Evolutionary conservation across 2,797 vertebrate species (phyloP).

Genomic region (Chelonia mydas): DNA sequence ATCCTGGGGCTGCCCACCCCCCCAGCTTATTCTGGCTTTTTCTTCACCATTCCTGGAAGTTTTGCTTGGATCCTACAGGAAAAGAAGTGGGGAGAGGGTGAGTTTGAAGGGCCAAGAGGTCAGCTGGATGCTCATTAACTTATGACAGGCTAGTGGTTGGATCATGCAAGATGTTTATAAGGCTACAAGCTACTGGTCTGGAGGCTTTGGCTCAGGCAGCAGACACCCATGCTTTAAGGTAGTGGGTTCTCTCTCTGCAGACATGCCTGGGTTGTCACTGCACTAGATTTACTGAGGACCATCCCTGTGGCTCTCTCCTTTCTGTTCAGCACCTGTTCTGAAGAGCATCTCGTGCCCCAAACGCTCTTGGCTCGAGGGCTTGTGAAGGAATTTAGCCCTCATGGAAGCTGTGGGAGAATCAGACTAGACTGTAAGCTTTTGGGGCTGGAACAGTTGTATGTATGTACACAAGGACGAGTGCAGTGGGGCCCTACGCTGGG

Average conservation of each 20-base stretch:
- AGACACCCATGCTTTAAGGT: neutral
- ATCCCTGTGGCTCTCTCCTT: neutral
- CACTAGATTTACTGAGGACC: neutral
- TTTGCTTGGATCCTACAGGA: constrained; percentile 90
- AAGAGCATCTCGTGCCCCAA: neutral
- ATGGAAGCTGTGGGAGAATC: neutral
- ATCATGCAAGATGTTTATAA: neutral
- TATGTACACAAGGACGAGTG: neutral
- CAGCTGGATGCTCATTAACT: neutral
- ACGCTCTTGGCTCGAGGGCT: neutral
- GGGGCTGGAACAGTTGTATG: neutral
- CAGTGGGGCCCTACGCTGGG: neutral
- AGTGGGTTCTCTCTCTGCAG: neutral
- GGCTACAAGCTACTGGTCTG: too few species aligned
- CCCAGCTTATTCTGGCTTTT: constrained; percentile 87
- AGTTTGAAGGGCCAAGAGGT: neutral
- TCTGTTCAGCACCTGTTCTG: neutral
- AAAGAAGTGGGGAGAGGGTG: neutral
- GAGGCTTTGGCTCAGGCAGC: neutral
- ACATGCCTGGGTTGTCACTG: neutral
- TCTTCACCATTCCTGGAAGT: constrained; percentile 86
- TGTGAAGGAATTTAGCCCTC: neutral
- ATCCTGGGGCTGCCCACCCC: constrained; percentile 37
- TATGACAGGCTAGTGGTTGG: neutral
- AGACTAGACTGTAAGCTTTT: neutral